phyloP scores from a whole-genome alignment of 2,113 vertebrate species.

The Cheilinus undulatus region DNA sequence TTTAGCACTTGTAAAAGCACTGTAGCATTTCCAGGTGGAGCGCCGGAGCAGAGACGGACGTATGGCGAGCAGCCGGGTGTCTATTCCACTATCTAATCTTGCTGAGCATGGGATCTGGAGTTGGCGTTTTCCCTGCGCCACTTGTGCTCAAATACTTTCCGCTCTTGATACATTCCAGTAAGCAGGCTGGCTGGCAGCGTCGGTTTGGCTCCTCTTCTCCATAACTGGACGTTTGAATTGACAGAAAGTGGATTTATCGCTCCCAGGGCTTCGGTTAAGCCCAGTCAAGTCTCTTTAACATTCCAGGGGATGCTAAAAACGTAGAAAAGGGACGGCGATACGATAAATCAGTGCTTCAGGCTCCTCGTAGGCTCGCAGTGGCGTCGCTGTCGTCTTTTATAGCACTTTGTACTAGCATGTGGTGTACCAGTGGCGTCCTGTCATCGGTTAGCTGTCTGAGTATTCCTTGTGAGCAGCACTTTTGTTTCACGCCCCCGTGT shows the following conservation, averaged over 20 bases:
- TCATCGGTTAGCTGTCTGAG: constrained; percentile 37
- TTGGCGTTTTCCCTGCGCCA: constrained; percentile 18
- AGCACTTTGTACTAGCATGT: constrained; percentile 73
- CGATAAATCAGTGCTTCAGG: constrained; percentile 40
- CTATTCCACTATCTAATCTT: constrained; percentile 37
- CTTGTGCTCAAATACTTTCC: constrained; percentile 35
- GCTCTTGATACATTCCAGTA: constrained; percentile 73
- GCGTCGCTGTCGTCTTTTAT: constrained; percentile 58
- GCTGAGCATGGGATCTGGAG: constrained; percentile 20
- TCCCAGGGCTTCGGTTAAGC: constrained; percentile 13
- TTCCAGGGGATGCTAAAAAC: constrained; percentile 53
- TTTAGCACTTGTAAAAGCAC: constrained; percentile 86
- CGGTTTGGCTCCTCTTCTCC: constrained; percentile 12
- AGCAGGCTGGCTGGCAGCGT: constrained; percentile 37
- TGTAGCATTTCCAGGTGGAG: constrained; percentile 66
- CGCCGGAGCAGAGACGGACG: neutral
- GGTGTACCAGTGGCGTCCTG: constrained; percentile 57
- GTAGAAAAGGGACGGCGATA: neutral
- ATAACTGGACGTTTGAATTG: constrained; percentile 24
- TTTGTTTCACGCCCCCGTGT: constrained; percentile 11
- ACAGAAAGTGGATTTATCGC: neutral
- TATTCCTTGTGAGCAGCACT: constrained; percentile 53
- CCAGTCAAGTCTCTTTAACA: constrained; percentile 53
- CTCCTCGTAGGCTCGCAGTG: constrained; percentile 57
- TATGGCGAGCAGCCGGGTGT: constrained; percentile 15